Evolutionary conservation across 2,797 vertebrate genomes (phyloP).

Genomic region (Prunella strophiata): DNA sequence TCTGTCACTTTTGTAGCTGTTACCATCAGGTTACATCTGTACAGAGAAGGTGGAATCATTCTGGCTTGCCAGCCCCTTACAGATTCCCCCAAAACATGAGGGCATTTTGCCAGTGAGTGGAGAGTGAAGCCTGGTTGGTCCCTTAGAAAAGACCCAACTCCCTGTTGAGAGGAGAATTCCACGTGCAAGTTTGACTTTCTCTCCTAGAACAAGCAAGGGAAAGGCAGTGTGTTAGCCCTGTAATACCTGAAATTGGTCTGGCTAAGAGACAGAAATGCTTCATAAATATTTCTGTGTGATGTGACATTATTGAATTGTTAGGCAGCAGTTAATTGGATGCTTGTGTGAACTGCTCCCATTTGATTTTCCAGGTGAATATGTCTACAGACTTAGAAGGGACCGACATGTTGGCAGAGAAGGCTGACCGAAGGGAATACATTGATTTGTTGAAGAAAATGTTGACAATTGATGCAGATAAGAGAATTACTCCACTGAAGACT

Average conservation of each 20-base stretch:
- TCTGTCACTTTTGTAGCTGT: background rate
- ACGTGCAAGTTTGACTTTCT: background rate
- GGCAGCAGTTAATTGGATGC: background rate
- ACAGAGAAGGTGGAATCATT: background rate
- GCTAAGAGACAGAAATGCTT: background rate
- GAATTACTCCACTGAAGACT: constrained; percentile 96
- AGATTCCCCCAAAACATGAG: background rate
- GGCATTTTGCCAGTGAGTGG: background rate
- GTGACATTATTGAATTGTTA: background rate
- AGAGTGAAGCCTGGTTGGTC: background rate
- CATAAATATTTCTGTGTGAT: background rate
- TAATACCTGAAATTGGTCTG: background rate
- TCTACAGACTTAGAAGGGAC: constrained; percentile 94
- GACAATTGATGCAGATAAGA: constrained; percentile 96
- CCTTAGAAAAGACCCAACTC: background rate
- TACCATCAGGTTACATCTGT: background rate
- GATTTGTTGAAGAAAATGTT: constrained; percentile 99
- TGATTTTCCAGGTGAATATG: constrained; percentile 91
- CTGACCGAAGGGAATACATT: constrained; percentile 95
- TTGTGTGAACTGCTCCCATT: background rate
- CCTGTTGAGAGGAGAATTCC: background rate
- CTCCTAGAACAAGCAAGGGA: background rate
- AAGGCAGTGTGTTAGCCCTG: background rate
- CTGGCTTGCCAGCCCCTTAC: background rate
- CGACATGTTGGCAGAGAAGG: constrained; percentile 97